These are phyloP conservation scores for Arion vulgaris DNA, from an alignment of 1,140 invertebrate genomes.

Conservation along the genomic window DNA sequence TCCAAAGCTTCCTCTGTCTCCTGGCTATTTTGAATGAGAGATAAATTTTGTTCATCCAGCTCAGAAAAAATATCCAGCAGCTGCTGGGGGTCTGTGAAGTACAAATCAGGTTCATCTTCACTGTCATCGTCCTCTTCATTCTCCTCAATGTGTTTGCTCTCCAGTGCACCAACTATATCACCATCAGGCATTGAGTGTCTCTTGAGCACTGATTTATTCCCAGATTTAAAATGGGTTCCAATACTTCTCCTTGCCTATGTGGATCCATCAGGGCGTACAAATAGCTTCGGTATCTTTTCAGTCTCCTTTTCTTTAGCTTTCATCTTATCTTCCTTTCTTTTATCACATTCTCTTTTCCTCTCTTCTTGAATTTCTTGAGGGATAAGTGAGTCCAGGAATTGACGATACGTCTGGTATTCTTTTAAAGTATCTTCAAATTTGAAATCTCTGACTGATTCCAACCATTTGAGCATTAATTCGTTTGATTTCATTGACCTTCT, in stretches of 20 bases:
- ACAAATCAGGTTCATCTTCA: conserved; percentile 63
- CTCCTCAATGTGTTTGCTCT: conserved; percentile 4
- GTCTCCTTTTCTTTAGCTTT: no score
- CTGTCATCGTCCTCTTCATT: conserved; percentile 46
- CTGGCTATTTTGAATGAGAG: conserved; percentile 73
- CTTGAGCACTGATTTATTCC: no score
- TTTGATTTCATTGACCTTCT: conserved; percentile 73
- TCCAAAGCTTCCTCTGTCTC: conserved; percentile 73
- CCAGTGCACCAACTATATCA: background rate
- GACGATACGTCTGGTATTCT: conserved; percentile 72
- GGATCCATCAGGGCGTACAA: no score
- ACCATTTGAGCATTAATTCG: conserved; percentile 72
- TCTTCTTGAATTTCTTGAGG: conserved; percentile 65
- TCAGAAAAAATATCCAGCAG: conserved; percentile 73
- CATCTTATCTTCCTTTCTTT: conserved; percentile 60
- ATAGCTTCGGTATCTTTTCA: no score
- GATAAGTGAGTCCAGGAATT: conserved; percentile 70
- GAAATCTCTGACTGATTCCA: conserved; percentile 72
- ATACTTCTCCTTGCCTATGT: no score
- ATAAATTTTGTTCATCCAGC: conserved; percentile 73
- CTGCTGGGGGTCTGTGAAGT: conserved; percentile 71
- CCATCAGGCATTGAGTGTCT: background rate
- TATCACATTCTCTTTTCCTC: conserved; percentile 52
- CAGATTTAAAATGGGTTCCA: no score
- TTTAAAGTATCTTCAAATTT: conserved; percentile 73